Conservation (phyloP, 2,888 invertebrate species). For the Mythimna impura region DNA sequence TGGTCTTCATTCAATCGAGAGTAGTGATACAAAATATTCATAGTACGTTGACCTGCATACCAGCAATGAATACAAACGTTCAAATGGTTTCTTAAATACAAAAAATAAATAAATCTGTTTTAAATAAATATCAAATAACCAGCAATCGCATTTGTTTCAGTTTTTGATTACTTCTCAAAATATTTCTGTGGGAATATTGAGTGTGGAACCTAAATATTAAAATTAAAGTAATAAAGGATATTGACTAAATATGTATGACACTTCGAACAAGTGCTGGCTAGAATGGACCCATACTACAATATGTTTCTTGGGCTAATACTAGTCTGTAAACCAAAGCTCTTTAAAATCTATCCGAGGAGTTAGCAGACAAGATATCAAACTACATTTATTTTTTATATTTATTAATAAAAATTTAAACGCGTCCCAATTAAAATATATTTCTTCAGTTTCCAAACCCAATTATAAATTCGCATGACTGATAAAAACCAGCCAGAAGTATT, state of each 20-base stretch:
- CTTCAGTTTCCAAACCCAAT: no score
- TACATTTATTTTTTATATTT: no score
- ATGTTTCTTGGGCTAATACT: not conserved
- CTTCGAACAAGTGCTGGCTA: not conserved
- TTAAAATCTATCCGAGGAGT: not conserved
- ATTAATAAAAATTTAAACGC: no score
- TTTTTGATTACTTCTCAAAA: conserved; percentile 10
- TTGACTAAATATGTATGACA: not conserved
- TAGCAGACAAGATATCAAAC: not conserved
- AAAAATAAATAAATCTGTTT: not conserved
- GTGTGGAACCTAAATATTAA: not conserved
- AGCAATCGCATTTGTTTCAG: conserved; percentile 4
- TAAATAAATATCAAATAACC: conserved; percentile 8
- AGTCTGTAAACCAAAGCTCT: not conserved
- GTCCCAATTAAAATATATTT: no score
- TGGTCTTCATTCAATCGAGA: conserved; percentile 27
- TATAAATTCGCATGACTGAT: no score
- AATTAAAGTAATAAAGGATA: not conserved
- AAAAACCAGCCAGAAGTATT: no score
- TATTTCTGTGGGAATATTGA: not conserved
- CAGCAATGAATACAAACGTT: conserved; percentile 12
- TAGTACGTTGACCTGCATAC: conserved; percentile 32
- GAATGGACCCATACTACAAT: not conserved
- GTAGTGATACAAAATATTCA: conserved; percentile 35
- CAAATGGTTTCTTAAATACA: not conserved